phyloP scores from a whole-genome alignment of 2,797 vertebrate genomes.

The Coregonus suidteri region DNA sequence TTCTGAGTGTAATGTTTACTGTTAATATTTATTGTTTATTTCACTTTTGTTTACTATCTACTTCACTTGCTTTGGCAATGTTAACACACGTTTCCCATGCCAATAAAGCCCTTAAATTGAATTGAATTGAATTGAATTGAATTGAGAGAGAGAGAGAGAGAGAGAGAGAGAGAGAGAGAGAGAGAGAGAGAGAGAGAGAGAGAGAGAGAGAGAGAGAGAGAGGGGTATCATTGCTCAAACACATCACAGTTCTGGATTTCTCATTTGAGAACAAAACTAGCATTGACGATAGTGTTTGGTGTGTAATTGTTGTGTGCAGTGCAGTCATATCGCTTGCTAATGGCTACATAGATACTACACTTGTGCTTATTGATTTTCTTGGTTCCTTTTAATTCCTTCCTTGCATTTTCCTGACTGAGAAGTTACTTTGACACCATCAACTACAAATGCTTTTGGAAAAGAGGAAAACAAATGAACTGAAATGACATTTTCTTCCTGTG shows the following conservation, averaged over 20 bases:
- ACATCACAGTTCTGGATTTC: conserved; percentile 49
- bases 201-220: no score
- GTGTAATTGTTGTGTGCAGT: conserved; percentile 18
- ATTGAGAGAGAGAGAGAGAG: no score
- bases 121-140: no score
- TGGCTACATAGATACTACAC: not conserved
- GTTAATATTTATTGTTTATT: no score
- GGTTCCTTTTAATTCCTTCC: not conserved
- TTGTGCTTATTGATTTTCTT: not conserved
- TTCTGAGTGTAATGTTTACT: no score
- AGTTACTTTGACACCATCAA: not conserved
- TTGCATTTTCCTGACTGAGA: not conserved
- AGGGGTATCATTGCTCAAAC: no score
- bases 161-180: no score
- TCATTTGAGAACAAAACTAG: conserved; percentile 55
- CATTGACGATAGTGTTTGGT: conserved; percentile 11
- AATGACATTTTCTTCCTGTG: not conserved
- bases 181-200: no score
- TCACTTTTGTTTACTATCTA: no score
- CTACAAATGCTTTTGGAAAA: not conserved
- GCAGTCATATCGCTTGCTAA: not conserved
- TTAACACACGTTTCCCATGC: no score
- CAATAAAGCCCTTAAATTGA: no score
- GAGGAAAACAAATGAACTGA: not conserved
- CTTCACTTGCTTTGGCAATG: no score